A percentile compares a stretch with the other conserved stretches of the same genome.
Evolutionary conservation across 2,113 vertebrate species (phyloP).

Genomic region (Alouatta palliata): DNA sequence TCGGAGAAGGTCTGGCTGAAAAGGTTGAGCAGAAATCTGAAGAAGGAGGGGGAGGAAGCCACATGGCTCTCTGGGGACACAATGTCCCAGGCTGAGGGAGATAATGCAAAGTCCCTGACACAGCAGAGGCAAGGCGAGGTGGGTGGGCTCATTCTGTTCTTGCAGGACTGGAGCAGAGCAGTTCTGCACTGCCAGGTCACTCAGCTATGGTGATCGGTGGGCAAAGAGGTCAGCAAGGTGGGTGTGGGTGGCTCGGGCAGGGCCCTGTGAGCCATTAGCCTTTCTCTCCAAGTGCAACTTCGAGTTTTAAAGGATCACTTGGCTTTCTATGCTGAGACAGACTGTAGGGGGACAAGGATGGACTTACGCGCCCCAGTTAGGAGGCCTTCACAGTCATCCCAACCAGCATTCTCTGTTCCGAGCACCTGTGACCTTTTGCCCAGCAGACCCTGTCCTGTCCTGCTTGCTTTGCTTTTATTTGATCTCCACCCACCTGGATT

Average conservation of each 20-base stretch:
- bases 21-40: not conserved
- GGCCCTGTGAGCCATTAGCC: not conserved
- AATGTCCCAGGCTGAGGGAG: not conserved
- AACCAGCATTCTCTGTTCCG: not conserved
- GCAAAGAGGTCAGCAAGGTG: not conserved
- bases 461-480: not conserved
- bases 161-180: not conserved
- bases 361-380: not conserved
- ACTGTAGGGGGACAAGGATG: not conserved
- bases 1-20: not conserved
- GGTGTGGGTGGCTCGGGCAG: not conserved
- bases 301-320: not conserved
- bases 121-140: not conserved
- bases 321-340: not conserved
- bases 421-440: not conserved
- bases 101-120: not conserved
- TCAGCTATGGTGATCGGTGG: not conserved
- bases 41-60: not conserved
- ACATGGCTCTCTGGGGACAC: not conserved
- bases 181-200: not conserved
- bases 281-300: not conserved
- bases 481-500: not conserved
- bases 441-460: not conserved
- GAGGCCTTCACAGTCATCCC: not conserved
- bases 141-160: conserved; percentile 22